phyloP scores from a whole-genome alignment of 2,797 vertebrate genomes.

The Tympanoctomys barrerae region DNA sequence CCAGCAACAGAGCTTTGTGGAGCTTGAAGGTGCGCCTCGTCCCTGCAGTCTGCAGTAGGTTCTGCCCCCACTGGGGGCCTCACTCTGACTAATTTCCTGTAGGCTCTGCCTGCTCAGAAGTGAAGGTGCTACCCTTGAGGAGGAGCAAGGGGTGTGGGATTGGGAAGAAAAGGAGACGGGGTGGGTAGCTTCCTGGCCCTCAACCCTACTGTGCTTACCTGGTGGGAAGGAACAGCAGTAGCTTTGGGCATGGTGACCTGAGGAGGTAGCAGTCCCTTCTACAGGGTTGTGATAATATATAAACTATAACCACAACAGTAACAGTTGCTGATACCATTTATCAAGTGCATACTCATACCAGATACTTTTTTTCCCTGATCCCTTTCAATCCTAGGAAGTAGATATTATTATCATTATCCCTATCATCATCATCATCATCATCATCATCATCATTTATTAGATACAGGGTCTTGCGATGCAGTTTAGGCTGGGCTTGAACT shows the following conservation, averaged over 20 bases:
- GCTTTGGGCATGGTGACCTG: not conserved
- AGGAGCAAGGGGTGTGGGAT: not conserved
- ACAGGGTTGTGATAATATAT: not conserved
- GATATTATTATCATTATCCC: not conserved
- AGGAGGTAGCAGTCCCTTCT: not conserved
- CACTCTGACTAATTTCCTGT: not conserved
- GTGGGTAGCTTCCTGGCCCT: not conserved
- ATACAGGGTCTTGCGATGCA: not conserved
- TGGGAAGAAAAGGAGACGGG: not conserved
- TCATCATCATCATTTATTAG: not conserved
- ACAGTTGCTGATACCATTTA: not conserved
- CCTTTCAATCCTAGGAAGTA: not conserved
- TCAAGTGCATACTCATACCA: not conserved
- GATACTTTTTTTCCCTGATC: not conserved
- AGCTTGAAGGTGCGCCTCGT: not conserved
- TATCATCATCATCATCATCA: not conserved
- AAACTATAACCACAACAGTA: slow-evolving; percentile 7
- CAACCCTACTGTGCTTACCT: not conserved
- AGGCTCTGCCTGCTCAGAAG: not conserved
- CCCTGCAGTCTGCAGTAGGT: not conserved
- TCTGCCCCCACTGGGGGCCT: not conserved
- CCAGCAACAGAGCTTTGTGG: not conserved
- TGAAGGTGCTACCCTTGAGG: too few relatives aligned
- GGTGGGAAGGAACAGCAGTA: not conserved
- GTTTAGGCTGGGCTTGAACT: not conserved